A percentile compares a stretch with the other conserved stretches of the same genome.
These are phyloP conservation scores for Dipus sagitta DNA, from an alignment of 2,797 vertebrate genomes.

Conservation along the genomic window DNA sequence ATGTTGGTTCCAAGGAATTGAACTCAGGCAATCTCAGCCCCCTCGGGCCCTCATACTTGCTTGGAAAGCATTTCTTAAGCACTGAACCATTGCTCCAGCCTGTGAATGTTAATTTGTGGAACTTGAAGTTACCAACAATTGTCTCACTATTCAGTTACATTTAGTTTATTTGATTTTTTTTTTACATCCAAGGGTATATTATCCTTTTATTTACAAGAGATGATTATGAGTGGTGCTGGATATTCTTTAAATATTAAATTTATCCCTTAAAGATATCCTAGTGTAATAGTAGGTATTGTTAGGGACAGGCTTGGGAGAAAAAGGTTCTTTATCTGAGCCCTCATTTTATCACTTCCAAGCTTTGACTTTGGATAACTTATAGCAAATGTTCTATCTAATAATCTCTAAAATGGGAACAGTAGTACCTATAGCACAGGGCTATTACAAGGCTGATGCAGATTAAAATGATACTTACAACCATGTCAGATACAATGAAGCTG, in stretches of 20 bases:
- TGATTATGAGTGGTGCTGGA: conserved; percentile 23
- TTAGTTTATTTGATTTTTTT: conserved; percentile 32
- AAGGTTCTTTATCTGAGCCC: background rate
- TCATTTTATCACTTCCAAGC: background rate
- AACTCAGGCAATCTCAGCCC: no score
- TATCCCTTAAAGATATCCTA: background rate
- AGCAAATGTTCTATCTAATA: background rate
- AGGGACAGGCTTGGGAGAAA: background rate
- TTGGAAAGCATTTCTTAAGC: no score
- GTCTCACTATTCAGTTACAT: conserved; percentile 16
- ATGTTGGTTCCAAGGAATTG: no score
- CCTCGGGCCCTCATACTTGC: no score
- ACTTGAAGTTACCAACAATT: conserved; percentile 36
- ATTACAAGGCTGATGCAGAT: background rate
- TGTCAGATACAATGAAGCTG: background rate
- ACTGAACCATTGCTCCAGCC: no score
- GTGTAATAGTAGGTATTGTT: background rate
- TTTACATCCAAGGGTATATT: background rate
- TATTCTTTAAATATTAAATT: background rate
- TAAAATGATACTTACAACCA: conserved; percentile 2
- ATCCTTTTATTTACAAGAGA: background rate
- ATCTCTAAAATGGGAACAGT: background rate
- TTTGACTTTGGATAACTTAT: conserved; percentile 12
- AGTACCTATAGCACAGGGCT: background rate
- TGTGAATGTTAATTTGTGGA: background rate